Base-by-base conservation (phyloP, 2,113 vertebrate genomes). In the Calyptommatus sinebrachiatus region DNA sequence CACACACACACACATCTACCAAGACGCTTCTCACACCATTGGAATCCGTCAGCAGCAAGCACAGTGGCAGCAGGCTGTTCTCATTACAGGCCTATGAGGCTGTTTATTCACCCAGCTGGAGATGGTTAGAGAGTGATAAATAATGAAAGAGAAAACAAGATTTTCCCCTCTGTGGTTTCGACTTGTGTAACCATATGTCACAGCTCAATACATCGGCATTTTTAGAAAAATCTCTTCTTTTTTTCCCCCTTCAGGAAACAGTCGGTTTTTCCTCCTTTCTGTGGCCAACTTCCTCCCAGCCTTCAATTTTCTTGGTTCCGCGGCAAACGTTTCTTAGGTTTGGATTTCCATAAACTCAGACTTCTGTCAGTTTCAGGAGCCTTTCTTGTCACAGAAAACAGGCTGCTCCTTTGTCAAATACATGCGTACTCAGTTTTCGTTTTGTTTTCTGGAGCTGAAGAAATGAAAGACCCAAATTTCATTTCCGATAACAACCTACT, bases 41-140 rank as follows among this genome's bases (percentile, higher is more conserved):
- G 86, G 91, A 93, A 89, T 91, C 90, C 84, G 67, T 89, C 91
- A 91, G 91, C 93, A 80, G 80, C 72, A 91, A 93, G 94, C 93
- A 93, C 90, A 94, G 92, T 87, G 91, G 94, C 94, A 93, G 92
- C 93, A 96, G 94, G 92, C 94, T 95, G 95, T 93, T 96, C 96
- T 95, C 92, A 96, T 97, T 97, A 97, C 94, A 91, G 94, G 91
- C 92, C 95, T 95, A 95, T 96, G 96, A 95, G 97, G 94, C 96
- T 97, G 95, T 97, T 97, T 97, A 97, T 95, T 96, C 94, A 94
- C 94, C 94, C 97, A 97, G 96, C 96, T 97, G 96, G 95, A 95
- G 93, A 88, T 87, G 93, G 95, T 96, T 96, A 95, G 92, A 94
- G 93, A 93, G 94, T 95, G 94, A 96, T 96, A 96, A 96, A 96